Conservation (phyloP, 2,888 invertebrate species). For the Sclerodermus sp. region DNA sequence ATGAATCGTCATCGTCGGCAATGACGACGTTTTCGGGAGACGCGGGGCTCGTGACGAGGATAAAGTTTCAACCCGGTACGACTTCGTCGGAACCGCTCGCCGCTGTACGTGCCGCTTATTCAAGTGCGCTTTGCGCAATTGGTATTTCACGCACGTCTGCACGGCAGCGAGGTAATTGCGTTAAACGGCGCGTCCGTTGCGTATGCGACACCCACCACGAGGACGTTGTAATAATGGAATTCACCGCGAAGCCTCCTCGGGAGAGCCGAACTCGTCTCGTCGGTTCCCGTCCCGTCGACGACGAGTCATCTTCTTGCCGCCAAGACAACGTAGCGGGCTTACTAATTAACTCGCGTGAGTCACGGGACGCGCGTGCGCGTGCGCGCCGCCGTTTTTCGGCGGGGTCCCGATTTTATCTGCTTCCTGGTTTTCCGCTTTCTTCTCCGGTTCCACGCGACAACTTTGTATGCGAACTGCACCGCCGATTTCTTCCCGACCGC, state of each 20-base stretch:
- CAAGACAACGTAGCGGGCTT: conserved; percentile 15
- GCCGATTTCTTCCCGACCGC: conserved; percentile 16
- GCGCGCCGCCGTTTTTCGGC: conserved; percentile 3
- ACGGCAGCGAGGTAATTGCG: conserved; percentile 46
- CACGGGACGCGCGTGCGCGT: conserved; percentile 17
- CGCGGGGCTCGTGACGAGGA: no score
- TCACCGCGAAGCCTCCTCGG: conserved; percentile 16
- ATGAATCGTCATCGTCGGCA: no score
- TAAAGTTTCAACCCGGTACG: no score
- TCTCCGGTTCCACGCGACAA: conserved; percentile 5
- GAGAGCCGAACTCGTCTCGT: no score
- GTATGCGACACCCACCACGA: conserved; percentile 35
- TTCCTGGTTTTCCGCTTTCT: conserved; percentile 15
- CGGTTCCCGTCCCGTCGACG: no score
- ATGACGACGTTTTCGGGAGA: no score
- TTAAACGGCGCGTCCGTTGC: conserved; percentile 43
- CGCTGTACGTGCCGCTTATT: neutral
- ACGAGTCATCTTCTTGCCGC: no score
- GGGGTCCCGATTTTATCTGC: conserved; percentile 12
- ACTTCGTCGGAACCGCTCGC: no score
- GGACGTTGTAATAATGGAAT: conserved; percentile 32
- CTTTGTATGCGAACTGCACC: conserved; percentile 21
- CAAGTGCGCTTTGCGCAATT: conserved; percentile 23
- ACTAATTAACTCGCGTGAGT: conserved; percentile 31
- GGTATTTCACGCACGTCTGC: conserved; percentile 45